These are phyloP conservation scores for Ceratina australensis DNA, from an alignment of 1,140 invertebrate species.

Conservation along the genomic window DNA sequence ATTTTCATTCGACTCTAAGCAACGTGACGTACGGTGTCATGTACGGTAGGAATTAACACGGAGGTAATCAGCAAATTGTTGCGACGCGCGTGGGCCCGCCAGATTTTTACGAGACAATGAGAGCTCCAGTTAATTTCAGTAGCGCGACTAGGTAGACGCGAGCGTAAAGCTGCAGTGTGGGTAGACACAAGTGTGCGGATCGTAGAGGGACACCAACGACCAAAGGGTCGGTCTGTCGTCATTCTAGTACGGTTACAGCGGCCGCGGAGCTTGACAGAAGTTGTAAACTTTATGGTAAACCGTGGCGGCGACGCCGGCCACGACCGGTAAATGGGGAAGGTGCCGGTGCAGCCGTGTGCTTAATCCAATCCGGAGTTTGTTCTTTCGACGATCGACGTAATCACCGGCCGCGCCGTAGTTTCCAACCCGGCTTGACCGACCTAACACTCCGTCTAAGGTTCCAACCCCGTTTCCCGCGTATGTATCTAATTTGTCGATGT, in stretches of 20 bases:
- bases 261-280: slow-evolving; percentile 68
- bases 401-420: slow-evolving; percentile 70
- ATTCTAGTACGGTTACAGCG: slow-evolving; percentile 65
- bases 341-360: slow-evolving; percentile 65
- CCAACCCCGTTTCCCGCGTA: slow-evolving; percentile 51
- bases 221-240: slow-evolving; percentile 67
- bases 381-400: slow-evolving; percentile 76
- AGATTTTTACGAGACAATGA: slow-evolving; percentile 37
- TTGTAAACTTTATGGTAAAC: slow-evolving; percentile 76
- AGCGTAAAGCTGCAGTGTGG: slow-evolving; percentile 21
- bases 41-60: too few species aligned
- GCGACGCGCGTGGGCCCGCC: too few species aligned
- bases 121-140: slow-evolving; percentile 42
- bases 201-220: slow-evolving; percentile 58
- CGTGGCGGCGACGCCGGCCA: slow-evolving; percentile 66
- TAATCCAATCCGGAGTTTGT: slow-evolving; percentile 76
- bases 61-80: too few species aligned
- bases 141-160: slow-evolving; percentile 18
- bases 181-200: slow-evolving; percentile 44
- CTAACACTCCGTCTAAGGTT: slow-evolving; percentile 64
- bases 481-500: slow-evolving; percentile 64
- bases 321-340: slow-evolving; percentile 70
- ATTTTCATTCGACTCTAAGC: too few species aligned
- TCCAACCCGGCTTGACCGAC: slow-evolving; percentile 58
- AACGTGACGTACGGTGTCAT: too few species aligned